These are phyloP conservation scores for Holotrichia oblita DNA, from an alignment of 1,140 invertebrate species.

Conservation along the genomic window DNA sequence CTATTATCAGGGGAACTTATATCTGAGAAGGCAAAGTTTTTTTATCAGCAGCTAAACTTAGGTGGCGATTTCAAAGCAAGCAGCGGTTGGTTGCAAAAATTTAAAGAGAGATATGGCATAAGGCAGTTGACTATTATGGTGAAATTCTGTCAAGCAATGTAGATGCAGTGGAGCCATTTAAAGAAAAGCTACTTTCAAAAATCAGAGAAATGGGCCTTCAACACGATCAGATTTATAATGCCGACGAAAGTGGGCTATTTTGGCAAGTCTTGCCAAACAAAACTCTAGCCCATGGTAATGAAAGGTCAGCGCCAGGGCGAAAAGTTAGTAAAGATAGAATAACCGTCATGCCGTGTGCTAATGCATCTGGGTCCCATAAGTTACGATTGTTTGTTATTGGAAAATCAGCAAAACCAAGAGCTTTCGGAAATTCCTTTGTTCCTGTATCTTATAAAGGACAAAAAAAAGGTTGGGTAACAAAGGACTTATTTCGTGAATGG, in stretches of 20 bases:
- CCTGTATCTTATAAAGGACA: too few species aligned
- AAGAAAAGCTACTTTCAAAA: conserved; percentile 32
- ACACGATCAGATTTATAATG: conserved; percentile 42
- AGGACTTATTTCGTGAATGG: conserved; percentile 42
- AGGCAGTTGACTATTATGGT: conserved; percentile 38
- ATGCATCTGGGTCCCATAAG: too few species aligned
- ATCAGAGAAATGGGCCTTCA: conserved; percentile 2
- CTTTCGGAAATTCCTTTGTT: too few species aligned
- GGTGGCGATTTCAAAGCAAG: conserved; percentile 45
- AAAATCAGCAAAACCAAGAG: too few species aligned
- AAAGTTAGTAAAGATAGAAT: too few species aligned
- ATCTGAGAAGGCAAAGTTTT: neutral
- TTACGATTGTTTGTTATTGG: too few species aligned
- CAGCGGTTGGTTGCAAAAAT: conserved; percentile 51
- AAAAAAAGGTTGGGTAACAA: too few species aligned
- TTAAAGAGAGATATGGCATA: conserved; percentile 37
- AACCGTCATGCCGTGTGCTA: too few species aligned
- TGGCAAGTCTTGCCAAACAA: too few species aligned
- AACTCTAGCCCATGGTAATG: too few species aligned
- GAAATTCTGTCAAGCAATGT: conserved; percentile 40
- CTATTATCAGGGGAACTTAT: neutral
- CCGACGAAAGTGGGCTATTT: conserved; percentile 46
- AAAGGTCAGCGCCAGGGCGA: too few species aligned
- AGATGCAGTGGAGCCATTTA: conserved; percentile 49
- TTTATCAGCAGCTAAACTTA: conserved; percentile 1